Percentiles rank a stretch among this genome's conserved stretches.
phyloP scores from a whole-genome alignment of 2,797 vertebrate species.

The Thripadectes ignobilis region DNA sequence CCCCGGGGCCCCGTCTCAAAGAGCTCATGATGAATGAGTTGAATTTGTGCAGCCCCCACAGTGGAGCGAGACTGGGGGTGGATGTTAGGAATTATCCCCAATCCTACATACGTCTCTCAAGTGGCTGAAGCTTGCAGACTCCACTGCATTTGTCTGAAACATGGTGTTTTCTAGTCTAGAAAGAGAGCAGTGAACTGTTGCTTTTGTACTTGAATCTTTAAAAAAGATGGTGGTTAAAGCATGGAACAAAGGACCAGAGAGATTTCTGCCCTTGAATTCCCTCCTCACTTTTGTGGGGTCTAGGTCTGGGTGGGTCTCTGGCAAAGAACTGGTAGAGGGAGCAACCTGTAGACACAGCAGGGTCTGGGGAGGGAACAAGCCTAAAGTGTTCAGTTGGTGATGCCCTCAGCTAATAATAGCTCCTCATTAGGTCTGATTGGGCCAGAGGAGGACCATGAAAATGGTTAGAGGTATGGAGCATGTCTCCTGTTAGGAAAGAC shows the following conservation, averaged over 20 bases:
- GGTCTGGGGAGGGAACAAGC: neutral
- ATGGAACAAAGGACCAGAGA: slow-evolving; percentile 25
- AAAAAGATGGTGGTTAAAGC: slow-evolving; percentile 15
- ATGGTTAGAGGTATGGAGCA: neutral
- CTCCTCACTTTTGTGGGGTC: neutral
- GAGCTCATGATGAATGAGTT: slow-evolving; percentile 62
- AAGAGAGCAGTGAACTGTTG: slow-evolving; percentile 21
- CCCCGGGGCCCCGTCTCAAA: neutral
- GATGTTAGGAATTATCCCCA: slow-evolving; percentile 58
- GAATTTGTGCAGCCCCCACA: slow-evolving; percentile 58
- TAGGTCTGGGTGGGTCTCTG: neutral
- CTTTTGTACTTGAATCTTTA: slow-evolving; percentile 23
- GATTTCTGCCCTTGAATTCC: neutral
- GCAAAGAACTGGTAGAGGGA: neutral
- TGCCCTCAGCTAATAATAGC: neutral
- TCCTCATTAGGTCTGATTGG: neutral
- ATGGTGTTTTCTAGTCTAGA: neutral
- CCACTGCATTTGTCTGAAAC: slow-evolving; percentile 14
- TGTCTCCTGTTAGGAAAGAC: neutral
- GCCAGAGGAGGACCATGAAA: neutral
- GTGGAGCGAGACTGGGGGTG: slow-evolving; percentile 44
- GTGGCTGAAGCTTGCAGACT: slow-evolving; percentile 53
- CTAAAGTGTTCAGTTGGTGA: neutral
- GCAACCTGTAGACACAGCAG: neutral
- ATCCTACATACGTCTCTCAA: slow-evolving; percentile 38